Conservation (phyloP, 2,888 invertebrate species). For the Drosophila hawaiiensis region DNA sequence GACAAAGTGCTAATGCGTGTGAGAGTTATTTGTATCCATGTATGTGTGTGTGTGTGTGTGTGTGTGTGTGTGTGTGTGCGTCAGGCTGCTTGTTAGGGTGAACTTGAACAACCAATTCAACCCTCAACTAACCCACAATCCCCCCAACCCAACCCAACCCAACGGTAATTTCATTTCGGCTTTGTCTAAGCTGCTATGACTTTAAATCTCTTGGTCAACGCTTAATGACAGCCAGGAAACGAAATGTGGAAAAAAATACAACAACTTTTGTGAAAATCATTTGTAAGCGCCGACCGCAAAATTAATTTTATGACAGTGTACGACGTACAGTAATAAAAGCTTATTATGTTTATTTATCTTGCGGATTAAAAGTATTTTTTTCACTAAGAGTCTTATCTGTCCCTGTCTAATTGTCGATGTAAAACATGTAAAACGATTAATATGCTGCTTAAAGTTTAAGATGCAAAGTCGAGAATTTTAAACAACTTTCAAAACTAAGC, state of each 20-base stretch:
- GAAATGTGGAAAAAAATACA: neutral
- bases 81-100: neutral
- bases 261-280: neutral
- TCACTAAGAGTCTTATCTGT: neutral
- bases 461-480: neutral
- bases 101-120: slow-evolving; percentile 15
- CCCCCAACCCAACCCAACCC: neutral
- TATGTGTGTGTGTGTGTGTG: neutral
- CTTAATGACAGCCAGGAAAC: slow-evolving; percentile 31
- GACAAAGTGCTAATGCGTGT: slow-evolving; percentile 72
- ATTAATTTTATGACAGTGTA: slow-evolving; percentile 1
- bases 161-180: slow-evolving; percentile 30
- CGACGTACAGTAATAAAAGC: neutral
- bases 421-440: neutral
- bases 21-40: slow-evolving; percentile 35
- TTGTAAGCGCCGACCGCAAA: neutral
- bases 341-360: slow-evolving; percentile 6
- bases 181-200: slow-evolving; percentile 40
- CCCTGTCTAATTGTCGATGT: neutral
- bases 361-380: neutral
- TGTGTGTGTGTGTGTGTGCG: neutral
- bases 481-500: neutral
- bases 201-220: slow-evolving; percentile 43
- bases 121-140: slow-evolving; percentile 3
- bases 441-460: neutral